Evolutionary conservation across 2,113 vertebrate genomes (phyloP), one percentile per base, ranked within the genome.

Genomic region (Melozone crissalis): DNA sequence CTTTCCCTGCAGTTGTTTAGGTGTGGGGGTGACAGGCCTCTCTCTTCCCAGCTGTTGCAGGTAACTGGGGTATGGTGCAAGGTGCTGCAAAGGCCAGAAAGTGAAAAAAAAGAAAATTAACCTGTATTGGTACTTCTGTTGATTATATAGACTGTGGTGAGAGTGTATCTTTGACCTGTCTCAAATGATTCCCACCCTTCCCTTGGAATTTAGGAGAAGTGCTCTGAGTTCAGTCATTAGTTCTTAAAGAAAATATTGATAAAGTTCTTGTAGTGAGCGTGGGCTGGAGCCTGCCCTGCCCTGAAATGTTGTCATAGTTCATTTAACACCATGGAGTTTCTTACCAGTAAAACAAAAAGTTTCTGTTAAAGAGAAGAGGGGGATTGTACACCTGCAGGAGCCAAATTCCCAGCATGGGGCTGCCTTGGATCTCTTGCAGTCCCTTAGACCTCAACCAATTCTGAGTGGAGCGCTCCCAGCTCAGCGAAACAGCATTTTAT

Each of bases 261-360:
- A 18, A 35, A 85, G 44, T 10, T 84, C 0, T 49, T 1, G 1
- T 14, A 13, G 27, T 41, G 31, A 58, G 28, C 0, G 0, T 33
- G n/a, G 18, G 5, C 31, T 85, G 71, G 62, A 91, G 62, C 59
- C 67, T 75, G 57, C 46, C 44, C 49, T 92, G 57, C 73, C 35
- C 43, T 54, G 43, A 55, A 67, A 18, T 9, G 18, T 13, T 61
- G 23, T 19, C 27, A 8, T 17, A 16, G 17, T 39, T 78, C 1
- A 0, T 51, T 30, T 68, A 61, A 26, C 13, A 7, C 35, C 27
- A 23, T 28, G 0, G 5, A 47, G 21, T 54, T 95, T 46, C 55
- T 51, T 51, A 71, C 11, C 23, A 54, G 13, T 54, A 51, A 80
- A 69, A 52, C 49, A 82, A 72, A 47, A 17, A 16, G n/a, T 46